Percentiles rank a stretch among this genome's conserved stretches.
These are phyloP conservation scores for Orthosia cruda DNA, from an alignment of 2,888 invertebrate genomes.

Conservation along the genomic window DNA sequence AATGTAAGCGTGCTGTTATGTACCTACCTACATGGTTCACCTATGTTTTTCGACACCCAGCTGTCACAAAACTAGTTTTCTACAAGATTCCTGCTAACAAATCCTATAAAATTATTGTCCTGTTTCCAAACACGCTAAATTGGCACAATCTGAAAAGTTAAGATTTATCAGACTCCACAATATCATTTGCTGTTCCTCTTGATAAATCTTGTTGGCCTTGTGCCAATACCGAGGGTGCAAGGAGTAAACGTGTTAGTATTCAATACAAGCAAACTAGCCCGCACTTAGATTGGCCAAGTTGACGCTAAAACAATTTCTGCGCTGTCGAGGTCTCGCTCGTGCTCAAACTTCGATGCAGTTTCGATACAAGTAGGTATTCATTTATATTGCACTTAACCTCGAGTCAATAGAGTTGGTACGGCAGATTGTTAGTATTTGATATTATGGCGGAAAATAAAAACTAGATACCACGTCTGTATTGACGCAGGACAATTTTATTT, in stretches of 20 bases:
- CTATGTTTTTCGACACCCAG: too few species aligned
- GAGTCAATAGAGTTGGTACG: conserved; percentile 13
- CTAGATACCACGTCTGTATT: not conserved
- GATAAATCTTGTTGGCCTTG: conserved; percentile 1
- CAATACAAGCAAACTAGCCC: conserved; percentile 64
- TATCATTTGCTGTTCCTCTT: not conserved
- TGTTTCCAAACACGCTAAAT: not conserved
- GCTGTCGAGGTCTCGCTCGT: conserved; percentile 33
- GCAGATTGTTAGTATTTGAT: conserved; percentile 6
- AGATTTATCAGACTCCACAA: not conserved
- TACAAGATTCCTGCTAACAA: not conserved
- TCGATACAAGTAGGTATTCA: conserved; percentile 54
- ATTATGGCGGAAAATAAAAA: not conserved
- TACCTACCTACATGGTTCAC: too few species aligned
- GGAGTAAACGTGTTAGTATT: conserved; percentile 61
- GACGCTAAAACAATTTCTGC: conserved; percentile 67
- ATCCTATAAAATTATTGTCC: not conserved
- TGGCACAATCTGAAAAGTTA: not conserved
- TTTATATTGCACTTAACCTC: conserved; percentile 47
- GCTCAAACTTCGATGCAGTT: conserved; percentile 59
- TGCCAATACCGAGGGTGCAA: not conserved
- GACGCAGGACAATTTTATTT: too few species aligned
- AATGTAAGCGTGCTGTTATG: too few species aligned
- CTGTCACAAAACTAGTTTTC: not conserved
- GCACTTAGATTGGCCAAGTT: conserved; percentile 74